Percentiles rank a stretch among this genome's conserved stretches.
phyloP scores from a whole-genome alignment of 64 coral and sea anemone genomes.

The Pocillopora damicornis region DNA sequence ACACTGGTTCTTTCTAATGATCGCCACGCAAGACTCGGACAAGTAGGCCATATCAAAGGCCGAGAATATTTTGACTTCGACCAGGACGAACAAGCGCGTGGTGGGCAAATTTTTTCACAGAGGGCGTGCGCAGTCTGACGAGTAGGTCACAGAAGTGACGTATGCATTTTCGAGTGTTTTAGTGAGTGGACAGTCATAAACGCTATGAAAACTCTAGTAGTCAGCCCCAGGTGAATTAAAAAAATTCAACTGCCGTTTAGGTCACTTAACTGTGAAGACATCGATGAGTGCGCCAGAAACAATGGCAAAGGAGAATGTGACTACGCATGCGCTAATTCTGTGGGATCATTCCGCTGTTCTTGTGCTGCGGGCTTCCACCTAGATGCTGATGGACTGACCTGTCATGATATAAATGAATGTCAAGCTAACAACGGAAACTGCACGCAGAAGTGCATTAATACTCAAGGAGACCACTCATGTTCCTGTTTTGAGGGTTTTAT shows the following conservation, averaged over 20 bases:
- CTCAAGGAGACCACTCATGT: conserved; percentile 55
- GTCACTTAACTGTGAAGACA: conserved; percentile 75
- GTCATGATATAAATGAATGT: conserved; percentile 84
- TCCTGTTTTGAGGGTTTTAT: conserved; percentile 67
- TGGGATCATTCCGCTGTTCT: conserved; percentile 83
- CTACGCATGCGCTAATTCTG: conserved; percentile 84
- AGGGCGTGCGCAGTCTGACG: no score
- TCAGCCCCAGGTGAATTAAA: no score
- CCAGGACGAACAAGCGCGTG: no score
- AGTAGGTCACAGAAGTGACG: no score
- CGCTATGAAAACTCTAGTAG: no score
- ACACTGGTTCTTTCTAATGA: no score
- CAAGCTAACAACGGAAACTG: conserved; percentile 61
- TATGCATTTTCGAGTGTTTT: no score
- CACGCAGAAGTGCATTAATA: conserved; percentile 70
- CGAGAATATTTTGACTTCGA: no score
- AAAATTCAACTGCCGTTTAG: conserved; percentile 1
- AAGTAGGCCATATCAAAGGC: no score
- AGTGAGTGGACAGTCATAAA: no score
- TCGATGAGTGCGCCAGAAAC: conserved; percentile 81
- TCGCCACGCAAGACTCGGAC: no score
- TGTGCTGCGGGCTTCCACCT: conserved; percentile 71
- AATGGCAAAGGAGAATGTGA: conserved; percentile 91
- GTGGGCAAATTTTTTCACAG: no score
- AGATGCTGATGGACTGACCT: conserved; percentile 56